Evolutionary conservation across 2,888 invertebrate species (phyloP).

Genomic region (Ferdinandea cuprea): DNA sequence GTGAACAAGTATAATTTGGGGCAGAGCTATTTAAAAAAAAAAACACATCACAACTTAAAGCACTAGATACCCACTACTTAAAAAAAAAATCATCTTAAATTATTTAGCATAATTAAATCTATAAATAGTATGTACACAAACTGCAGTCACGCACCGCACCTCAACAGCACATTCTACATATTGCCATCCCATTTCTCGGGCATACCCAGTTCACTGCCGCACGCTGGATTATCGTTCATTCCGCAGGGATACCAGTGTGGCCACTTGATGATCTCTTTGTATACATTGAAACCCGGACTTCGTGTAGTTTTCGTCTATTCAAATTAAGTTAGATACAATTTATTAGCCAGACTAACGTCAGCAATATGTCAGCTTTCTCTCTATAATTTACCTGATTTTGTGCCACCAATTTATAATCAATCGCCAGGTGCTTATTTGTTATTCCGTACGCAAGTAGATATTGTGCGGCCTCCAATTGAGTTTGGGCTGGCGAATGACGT

Average conservation of each 20-base stretch:
- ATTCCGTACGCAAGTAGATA: slow-evolving; percentile 83
- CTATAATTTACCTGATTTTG: slow-evolving; percentile 83
- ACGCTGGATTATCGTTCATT: slow-evolving; percentile 77
- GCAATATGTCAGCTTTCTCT: slow-evolving; percentile 4
- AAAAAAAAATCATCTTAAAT: neutral
- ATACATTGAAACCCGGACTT: slow-evolving; percentile 84
- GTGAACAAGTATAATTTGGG: no score
- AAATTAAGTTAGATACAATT: slow-evolving; percentile 17
- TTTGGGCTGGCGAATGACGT: slow-evolving; percentile 81
- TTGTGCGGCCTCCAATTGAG: slow-evolving; percentile 83
- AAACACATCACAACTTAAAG: no score
- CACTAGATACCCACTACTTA: neutral
- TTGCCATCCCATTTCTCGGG: slow-evolving; percentile 78
- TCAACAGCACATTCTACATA: slow-evolving; percentile 74
- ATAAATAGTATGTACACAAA: slow-evolving; percentile 65
- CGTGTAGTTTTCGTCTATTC: slow-evolving; percentile 81
- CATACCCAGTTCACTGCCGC: slow-evolving; percentile 81
- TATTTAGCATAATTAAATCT: no score
- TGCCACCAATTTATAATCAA: slow-evolving; percentile 84
- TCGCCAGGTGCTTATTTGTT: slow-evolving; percentile 81
- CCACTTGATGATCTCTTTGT: slow-evolving; percentile 83
- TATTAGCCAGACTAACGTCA: slow-evolving; percentile 33
- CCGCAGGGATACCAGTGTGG: slow-evolving; percentile 83
- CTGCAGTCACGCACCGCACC: slow-evolving; percentile 26
- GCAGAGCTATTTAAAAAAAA: no score